Evolutionary conservation across 2,797 vertebrate species (phyloP).

Genomic region (Decapterus maruadsi): DNA sequence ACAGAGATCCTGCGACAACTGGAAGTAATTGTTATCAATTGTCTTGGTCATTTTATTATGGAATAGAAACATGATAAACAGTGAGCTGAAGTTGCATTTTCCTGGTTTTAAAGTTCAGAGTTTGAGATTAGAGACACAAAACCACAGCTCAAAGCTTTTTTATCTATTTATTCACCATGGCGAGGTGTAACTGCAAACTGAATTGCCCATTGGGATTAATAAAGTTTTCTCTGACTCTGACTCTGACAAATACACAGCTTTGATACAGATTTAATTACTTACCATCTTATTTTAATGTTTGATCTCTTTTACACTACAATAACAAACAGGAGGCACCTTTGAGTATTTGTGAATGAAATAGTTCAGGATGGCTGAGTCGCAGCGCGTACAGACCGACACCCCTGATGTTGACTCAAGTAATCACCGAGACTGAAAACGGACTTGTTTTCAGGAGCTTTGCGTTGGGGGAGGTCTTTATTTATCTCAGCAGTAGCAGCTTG

Average conservation of each 20-base stretch:
- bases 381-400: conserved; percentile 15
- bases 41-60: too few relatives aligned
- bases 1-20: too few relatives aligned
- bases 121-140: neutral
- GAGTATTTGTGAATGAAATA: neutral
- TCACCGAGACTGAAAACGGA: neutral
- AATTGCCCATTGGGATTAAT: too few relatives aligned
- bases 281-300: neutral
- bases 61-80: too few relatives aligned
- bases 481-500: conserved; percentile 9
- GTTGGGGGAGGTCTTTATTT: conserved; percentile 10
- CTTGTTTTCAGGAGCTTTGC: neutral
- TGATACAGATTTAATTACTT: too few relatives aligned
- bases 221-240: too few relatives aligned
- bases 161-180: too few relatives aligned
- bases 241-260: too few relatives aligned
- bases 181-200: too few relatives aligned
- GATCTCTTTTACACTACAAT: neutral
- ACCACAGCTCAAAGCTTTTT: too few relatives aligned
- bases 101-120: neutral
- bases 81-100: neutral
- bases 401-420: conserved; percentile 3
- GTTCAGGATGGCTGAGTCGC: conserved; percentile 1
- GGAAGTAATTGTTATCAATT: too few relatives aligned
- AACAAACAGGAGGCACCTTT: neutral